Percentiles rank a stretch among this genome's conserved stretches.
Evolutionary conservation across 2,888 invertebrate genomes (phyloP).

Genomic region (Ormia ochracea): DNA sequence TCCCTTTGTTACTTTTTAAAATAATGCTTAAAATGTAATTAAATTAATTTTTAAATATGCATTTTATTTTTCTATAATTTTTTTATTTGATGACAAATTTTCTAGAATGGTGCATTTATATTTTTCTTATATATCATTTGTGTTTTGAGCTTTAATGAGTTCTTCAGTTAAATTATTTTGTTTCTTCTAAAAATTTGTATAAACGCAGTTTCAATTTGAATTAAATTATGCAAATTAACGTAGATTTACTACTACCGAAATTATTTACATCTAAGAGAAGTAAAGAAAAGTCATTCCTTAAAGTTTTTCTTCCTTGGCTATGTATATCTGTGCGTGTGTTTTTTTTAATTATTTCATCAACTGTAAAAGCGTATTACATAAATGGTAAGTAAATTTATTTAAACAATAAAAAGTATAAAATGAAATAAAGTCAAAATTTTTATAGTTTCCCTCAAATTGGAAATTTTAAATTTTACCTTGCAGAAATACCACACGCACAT

Average conservation of each 20-base stretch:
- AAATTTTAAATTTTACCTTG: too few species aligned
- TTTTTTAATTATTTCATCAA: too few species aligned
- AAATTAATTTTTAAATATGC: constrained; percentile 23
- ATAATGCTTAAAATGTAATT: constrained; percentile 54
- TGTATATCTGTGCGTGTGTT: too few species aligned
- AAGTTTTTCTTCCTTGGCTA: too few species aligned
- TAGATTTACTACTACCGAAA: not conserved
- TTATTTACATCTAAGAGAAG: too few species aligned
- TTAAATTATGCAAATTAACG: not conserved
- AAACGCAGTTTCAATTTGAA: constrained; percentile 17
- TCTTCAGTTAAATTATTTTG: not conserved
- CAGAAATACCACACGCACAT: too few species aligned
- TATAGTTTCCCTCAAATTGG: too few species aligned
- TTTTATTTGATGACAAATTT: constrained; percentile 35
- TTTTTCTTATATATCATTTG: constrained; percentile 40
- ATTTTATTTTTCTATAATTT: constrained; percentile 22
- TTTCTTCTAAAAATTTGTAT: constrained; percentile 21
- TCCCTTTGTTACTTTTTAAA: constrained; percentile 68
- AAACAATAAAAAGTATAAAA: too few species aligned
- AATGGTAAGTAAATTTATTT: too few species aligned
- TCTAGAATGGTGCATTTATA: constrained; percentile 47
- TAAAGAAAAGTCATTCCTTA: too few species aligned
- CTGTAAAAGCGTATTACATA: too few species aligned
- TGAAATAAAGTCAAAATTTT: too few species aligned
- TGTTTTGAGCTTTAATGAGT: constrained; percentile 55